Conservation (phyloP, 2,888 invertebrate genomes). For the Eueremaeus valkanovi region DNA sequence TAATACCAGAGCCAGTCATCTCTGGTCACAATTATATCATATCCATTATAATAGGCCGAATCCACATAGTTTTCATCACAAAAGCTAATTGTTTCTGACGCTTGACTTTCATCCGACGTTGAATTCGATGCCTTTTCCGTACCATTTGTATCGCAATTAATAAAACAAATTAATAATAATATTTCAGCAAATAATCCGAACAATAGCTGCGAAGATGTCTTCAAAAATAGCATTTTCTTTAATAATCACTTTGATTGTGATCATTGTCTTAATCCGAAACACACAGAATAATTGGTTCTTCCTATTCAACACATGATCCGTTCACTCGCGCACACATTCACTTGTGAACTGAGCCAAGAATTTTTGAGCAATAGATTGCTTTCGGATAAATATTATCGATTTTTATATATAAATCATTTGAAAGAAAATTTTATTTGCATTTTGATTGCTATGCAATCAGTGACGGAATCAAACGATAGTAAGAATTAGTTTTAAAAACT, state of each 20-base stretch:
- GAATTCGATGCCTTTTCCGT: background rate
- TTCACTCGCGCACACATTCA: background rate
- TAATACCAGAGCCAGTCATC: slow-evolving; percentile 39
- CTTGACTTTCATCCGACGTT: background rate
- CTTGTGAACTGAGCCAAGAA: background rate
- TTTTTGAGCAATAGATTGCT: no score
- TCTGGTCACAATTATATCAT: slow-evolving; percentile 38
- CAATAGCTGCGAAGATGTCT: background rate
- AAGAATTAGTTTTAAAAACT: no score
- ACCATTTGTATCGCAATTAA: background rate
- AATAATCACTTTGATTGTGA: background rate
- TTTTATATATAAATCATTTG: background rate
- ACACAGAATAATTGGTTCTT: background rate
- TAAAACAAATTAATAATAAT: background rate
- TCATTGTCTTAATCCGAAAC: background rate
- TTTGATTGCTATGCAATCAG: background rate
- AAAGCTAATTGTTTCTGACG: slow-evolving; percentile 2
- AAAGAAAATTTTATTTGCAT: background rate
- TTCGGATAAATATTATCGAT: no score
- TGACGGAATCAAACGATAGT: background rate
- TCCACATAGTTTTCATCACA: slow-evolving; percentile 38
- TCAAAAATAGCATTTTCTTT: background rate
- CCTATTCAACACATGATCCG: background rate
- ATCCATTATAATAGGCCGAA: slow-evolving; percentile 39
- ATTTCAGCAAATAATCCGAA: background rate